Percentiles rank a stretch among this genome's conserved stretches.
These are phyloP conservation scores for Recurvirostra avosetta DNA, from an alignment of 2,113 vertebrate species.

Conservation along the genomic window DNA sequence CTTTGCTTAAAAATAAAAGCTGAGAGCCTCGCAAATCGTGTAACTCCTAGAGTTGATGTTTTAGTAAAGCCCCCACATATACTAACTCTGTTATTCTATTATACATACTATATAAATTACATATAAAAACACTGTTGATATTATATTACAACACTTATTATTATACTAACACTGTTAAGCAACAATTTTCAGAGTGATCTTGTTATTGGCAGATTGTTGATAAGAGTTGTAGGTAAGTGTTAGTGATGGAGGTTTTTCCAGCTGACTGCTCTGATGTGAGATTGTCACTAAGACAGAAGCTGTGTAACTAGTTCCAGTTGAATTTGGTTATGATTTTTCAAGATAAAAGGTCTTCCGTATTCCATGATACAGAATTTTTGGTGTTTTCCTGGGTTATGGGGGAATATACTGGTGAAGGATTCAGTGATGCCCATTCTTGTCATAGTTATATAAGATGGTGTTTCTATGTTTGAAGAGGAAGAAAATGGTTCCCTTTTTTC, in stretches of 20 bases:
- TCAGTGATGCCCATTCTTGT: fast-evolving
- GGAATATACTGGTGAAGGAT: background rate
- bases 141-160: background rate
- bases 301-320: background rate
- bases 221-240: background rate
- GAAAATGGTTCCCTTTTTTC: background rate
- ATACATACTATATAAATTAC: background rate
- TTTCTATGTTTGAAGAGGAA: background rate
- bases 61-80: background rate
- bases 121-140: background rate
- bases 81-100: background rate
- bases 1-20: background rate
- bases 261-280: background rate
- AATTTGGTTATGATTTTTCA: background rate
- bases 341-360: background rate
- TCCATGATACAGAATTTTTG: background rate
- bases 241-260: background rate
- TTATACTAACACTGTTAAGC: background rate
- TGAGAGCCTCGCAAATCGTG: background rate
- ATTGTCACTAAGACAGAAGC: background rate
- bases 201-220: background rate
- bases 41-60: background rate
- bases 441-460: background rate
- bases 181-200: background rate
- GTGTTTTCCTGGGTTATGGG: background rate